Evolutionary conservation across 2,113 vertebrate genomes (phyloP).

Genomic region (Ictalurus furcatus): DNA sequence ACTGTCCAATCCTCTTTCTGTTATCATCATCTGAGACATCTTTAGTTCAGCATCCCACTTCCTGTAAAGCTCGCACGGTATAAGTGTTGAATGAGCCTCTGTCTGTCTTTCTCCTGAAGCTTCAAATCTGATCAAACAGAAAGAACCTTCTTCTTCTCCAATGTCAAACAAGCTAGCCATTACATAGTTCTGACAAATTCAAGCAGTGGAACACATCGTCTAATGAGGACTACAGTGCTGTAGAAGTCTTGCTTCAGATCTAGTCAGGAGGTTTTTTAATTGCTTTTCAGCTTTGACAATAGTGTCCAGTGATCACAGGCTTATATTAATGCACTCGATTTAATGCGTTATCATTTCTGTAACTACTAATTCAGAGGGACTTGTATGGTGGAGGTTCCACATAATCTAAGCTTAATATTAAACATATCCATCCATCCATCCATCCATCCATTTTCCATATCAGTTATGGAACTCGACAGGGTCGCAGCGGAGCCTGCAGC

Average conservation of each 20-base stretch:
- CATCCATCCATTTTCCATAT: no score
- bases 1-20: neutral
- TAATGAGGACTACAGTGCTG: conserved; percentile 1
- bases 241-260: neutral
- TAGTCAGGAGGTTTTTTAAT: neutral
- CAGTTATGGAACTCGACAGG: no score
- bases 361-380: neutral
- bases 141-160: neutral
- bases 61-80: neutral
- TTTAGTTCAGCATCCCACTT: neutral
- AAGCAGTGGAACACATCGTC: conserved; percentile 10
- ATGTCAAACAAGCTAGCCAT: neutral
- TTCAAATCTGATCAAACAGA: neutral
- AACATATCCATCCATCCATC: neutral
- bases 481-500: no score
- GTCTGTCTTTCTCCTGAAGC: conserved; percentile 19
- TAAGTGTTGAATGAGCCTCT: conserved; percentile 4
- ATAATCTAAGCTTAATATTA: neutral
- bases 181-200: conserved; percentile 25
- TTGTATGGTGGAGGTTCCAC: neutral
- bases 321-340: neutral
- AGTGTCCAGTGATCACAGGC: neutral
- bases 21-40: neutral
- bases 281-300: neutral
- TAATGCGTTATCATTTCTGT: neutral